Evolutionary conservation across 53 echinoderm and acorn worm genomes (phyloP).

Genomic region (Glandiceps talaboti): DNA sequence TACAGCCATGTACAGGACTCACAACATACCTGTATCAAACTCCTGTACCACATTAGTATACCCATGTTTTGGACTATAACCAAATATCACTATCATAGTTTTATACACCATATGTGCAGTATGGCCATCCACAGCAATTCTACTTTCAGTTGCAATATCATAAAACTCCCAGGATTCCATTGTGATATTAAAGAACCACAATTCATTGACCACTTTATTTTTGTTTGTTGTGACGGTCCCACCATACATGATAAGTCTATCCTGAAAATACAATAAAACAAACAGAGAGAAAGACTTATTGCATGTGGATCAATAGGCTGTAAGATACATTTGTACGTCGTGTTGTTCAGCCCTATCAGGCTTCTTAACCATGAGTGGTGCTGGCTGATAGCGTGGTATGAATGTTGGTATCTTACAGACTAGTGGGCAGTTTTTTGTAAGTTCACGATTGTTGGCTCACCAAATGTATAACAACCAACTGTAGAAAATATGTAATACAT

Average conservation of each 20-base stretch:
- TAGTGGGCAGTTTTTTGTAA: no score
- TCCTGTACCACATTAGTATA: conserved; percentile 70
- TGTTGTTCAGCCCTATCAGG: no score
- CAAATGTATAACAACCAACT: no score
- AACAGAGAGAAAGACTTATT: no score
- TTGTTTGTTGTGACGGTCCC: conserved; percentile 45
- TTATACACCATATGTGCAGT: conserved; percentile 59
- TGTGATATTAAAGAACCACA: conserved; percentile 45
- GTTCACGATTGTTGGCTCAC: no score
- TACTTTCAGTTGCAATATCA: conserved; percentile 11
- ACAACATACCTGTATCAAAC: conserved; percentile 66
- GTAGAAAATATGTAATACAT: no score
- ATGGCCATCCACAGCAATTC: conserved; percentile 61
- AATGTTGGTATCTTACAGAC: no score
- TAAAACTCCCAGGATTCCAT: conserved; percentile 32
- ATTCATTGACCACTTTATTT: conserved; percentile 20
- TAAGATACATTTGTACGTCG: no score
- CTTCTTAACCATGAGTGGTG: no score
- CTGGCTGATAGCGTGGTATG: no score
- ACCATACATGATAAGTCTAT: conserved; percentile 59
- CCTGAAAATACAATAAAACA: conserved; percentile 39
- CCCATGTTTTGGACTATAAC: conserved; percentile 62
- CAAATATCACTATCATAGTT: conserved; percentile 72
- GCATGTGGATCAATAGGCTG: no score
- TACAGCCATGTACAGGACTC: no score